Conservation (phyloP, 2,888 invertebrate genomes). For the Sipha maydis region DNA sequence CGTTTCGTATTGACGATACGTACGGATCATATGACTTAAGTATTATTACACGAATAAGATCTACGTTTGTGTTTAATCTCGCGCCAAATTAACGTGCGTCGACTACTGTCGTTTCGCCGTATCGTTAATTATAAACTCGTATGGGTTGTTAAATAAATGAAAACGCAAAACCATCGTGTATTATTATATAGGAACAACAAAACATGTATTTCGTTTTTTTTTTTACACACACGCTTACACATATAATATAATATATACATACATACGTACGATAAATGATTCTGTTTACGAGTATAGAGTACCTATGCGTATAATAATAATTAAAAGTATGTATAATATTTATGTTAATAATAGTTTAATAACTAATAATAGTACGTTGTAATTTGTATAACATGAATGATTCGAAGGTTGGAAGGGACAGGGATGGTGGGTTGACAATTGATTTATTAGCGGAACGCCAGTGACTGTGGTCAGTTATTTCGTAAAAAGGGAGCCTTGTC, state of each 20-base stretch:
- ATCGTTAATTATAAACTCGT: neutral
- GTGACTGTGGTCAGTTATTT: neutral
- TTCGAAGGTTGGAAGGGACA: neutral
- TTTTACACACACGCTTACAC: neutral
- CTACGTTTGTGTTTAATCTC: no score
- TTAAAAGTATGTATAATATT: neutral
- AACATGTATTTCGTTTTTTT: slow-evolving; percentile 30
- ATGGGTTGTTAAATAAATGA: neutral
- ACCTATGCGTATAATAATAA: neutral
- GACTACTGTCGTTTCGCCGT: no score
- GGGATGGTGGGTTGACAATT: neutral
- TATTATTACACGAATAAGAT: no score
- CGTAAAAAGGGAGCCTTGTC: neutral
- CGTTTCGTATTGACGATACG: no score
- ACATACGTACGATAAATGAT: neutral
- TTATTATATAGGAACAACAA: slow-evolving; percentile 53
- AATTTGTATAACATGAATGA: neutral
- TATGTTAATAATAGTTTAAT: neutral
- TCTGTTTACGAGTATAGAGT: neutral
- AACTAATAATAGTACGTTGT: neutral
- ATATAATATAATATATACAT: neutral
- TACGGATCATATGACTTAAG: no score
- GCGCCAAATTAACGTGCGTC: no score
- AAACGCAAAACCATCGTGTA: neutral
- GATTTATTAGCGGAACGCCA: neutral